These are phyloP conservation scores for Polypedilum pembai DNA, from an alignment of 1,140 invertebrate species.

Conservation along the genomic window DNA sequence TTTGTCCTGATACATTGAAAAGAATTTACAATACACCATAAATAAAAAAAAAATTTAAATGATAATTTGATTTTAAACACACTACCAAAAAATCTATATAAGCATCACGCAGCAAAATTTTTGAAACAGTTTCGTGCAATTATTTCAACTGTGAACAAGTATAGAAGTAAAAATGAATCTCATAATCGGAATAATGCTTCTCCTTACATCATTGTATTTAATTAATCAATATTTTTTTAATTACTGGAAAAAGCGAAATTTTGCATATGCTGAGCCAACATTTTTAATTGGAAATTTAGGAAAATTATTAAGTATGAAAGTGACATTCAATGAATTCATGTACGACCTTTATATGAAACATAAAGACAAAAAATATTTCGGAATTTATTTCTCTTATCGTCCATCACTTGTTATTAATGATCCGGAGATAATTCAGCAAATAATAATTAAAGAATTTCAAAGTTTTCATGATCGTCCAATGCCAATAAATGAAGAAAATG, in stretches of 20 bases:
- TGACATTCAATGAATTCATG: neutral
- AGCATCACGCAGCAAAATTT: no score
- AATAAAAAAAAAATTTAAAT: no score
- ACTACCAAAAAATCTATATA: no score
- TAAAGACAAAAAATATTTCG: neutral
- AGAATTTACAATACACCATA: no score
- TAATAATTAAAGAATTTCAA: constrained; percentile 49
- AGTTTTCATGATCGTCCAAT: constrained; percentile 49
- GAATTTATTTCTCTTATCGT: neutral
- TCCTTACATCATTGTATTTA: neutral
- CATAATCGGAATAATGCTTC: neutral
- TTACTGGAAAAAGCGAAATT: neutral
- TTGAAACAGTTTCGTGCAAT: no score
- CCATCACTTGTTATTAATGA: neutral
- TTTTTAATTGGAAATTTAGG: neutral
- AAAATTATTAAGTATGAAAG: neutral
- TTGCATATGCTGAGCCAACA: neutral
- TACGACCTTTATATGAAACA: neutral
- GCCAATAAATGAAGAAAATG: constrained; percentile 44
- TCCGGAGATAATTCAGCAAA: neutral
- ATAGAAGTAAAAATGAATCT: no score
- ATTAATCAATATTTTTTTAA: neutral
- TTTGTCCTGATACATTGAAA: no score
- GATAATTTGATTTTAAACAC: no score
- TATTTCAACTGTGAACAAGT: no score